A percentile compares a stretch with the other conserved stretches of the same genome.
Conservation (phyloP, 30 jellyfish, hydroid and myxozoan species). For the Catostylus mosaicus region DNA sequence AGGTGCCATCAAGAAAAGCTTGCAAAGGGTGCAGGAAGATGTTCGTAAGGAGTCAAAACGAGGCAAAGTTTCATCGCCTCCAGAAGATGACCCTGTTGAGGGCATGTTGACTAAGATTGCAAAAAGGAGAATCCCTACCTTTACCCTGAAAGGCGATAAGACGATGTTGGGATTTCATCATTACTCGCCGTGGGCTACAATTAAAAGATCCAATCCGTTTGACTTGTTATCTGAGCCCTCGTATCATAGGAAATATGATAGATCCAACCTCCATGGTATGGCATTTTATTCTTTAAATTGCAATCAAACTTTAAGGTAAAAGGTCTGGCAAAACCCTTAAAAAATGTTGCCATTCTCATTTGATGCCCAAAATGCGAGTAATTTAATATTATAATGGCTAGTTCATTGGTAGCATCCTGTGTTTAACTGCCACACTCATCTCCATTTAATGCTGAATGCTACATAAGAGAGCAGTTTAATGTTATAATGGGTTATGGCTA, state of each 20-base stretch:
- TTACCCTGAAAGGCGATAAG: constrained; percentile 25
- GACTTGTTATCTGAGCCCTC: background rate
- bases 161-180: constrained; percentile 32
- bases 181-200: constrained; percentile 56
- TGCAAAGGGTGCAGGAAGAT: background rate
- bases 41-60: background rate
- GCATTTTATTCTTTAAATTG: too few relatives aligned
- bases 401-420: too few relatives aligned
- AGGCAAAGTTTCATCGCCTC: background rate
- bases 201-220: constrained; percentile 14
- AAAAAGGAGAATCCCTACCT: constrained; percentile 19
- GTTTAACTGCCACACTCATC: too few relatives aligned
- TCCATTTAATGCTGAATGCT: too few relatives aligned
- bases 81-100: background rate
- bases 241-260: background rate
- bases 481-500: too few relatives aligned
- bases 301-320: too few relatives aligned
- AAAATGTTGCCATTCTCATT: too few relatives aligned
- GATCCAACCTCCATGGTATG: background rate
- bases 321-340: too few relatives aligned
- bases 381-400: too few relatives aligned
- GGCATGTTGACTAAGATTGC: constrained; percentile 2
- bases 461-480: too few relatives aligned
- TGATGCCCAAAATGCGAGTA: too few relatives aligned
- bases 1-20: background rate